phyloP scores from a whole-genome alignment of 2,797 vertebrate genomes.

The Gephyroberyx darwinii region DNA sequence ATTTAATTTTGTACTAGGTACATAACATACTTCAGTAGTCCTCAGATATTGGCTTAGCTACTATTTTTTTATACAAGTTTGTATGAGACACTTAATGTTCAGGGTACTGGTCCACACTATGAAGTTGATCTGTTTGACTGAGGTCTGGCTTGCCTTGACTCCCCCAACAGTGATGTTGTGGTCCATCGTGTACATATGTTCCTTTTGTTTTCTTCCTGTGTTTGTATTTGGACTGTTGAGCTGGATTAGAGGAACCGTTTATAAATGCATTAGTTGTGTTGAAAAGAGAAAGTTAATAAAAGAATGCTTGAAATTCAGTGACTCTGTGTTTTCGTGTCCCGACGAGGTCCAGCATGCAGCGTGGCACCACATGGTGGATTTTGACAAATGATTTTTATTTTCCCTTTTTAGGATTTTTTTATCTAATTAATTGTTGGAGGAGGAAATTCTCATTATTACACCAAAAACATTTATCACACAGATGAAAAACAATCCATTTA shows the following conservation, averaged over 20 bases:
- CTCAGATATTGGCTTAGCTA: conserved; percentile 54
- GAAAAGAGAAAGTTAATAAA: conserved; percentile 66
- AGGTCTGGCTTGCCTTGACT: conserved; percentile 62
- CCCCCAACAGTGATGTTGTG: conserved; percentile 48
- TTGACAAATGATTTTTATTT: too few species aligned
- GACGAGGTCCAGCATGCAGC: too few species aligned
- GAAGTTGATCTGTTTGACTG: conserved; percentile 64
- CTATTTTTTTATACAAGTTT: conserved; percentile 69
- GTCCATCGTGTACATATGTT: conserved; percentile 62
- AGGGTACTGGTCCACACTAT: conserved; percentile 67
- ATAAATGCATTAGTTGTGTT: conserved; percentile 67
- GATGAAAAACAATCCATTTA: too few species aligned
- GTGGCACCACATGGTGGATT: too few species aligned
- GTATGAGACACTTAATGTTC: conserved; percentile 64
- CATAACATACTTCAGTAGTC: conserved; percentile 66
- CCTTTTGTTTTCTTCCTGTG: conserved; percentile 46
- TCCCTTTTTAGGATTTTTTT: too few species aligned
- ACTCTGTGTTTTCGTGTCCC: not conserved
- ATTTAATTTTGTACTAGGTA: conserved; percentile 79
- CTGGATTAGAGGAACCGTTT: conserved; percentile 63
- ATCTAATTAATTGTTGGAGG: too few species aligned
- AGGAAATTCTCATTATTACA: too few species aligned
- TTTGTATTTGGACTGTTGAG: conserved; percentile 71
- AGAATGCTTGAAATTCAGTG: conserved; percentile 17
- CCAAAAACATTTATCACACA: too few species aligned